Evolutionary conservation across 2,113 vertebrate genomes (phyloP).

Genomic region (pig (Sus scrofa)): T2T-Sscrofa CM000818.6:75664001-75664500

Average conservation of each 20-base stretch:
- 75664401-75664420: conserved; percentile 24
- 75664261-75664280: not conserved
- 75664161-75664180: conserved; percentile 29
- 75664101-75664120: conserved; percentile 48
- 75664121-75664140: conserved; percentile 33
- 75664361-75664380: not conserved
- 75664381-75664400: not conserved
- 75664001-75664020: conserved; percentile 21
- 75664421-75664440: conserved; percentile 3
- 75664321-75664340: conserved; percentile 31
- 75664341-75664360: not conserved
- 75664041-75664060: not conserved
- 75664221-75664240: conserved; percentile 45
- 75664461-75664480: not conserved
- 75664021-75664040: conserved; percentile 27
- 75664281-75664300: conserved; percentile 31
- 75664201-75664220: not conserved
- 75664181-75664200: not conserved
- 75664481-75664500: too few relatives aligned
- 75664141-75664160: not conserved
- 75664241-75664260: conserved; percentile 32
- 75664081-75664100: conserved; percentile 51
- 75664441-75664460: conserved; percentile 24
- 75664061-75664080: conserved; percentile 7
- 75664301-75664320: not conserved